These are phyloP conservation scores for Drosophila quinaria DNA, from an alignment of 2,888 invertebrate species.

Conservation along the genomic window DNA sequence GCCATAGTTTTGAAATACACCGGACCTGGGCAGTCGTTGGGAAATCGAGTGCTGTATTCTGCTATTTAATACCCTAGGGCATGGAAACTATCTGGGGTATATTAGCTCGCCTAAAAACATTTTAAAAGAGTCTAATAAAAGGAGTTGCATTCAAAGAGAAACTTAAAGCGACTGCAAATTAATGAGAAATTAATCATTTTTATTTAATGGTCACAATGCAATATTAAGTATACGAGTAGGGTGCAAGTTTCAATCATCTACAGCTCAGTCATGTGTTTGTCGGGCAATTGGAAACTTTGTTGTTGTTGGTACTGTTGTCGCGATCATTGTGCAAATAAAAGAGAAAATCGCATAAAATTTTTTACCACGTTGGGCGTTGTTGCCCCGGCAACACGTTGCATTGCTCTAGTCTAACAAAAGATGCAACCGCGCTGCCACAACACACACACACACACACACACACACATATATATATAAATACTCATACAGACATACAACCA, in stretches of 20 bases:
- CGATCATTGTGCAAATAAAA: constrained; percentile 71
- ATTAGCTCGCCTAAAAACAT: not conserved
- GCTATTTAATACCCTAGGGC: constrained; percentile 27
- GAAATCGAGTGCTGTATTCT: constrained; percentile 22
- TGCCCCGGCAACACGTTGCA: constrained; percentile 63
- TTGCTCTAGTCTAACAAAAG: constrained; percentile 65
- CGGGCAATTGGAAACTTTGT: constrained; percentile 20
- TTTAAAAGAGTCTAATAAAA: not conserved
- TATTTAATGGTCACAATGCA: not conserved
- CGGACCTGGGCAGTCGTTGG: constrained; percentile 21
- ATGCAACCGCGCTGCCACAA: constrained; percentile 60
- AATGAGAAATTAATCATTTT: not conserved
- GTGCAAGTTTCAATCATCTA: not conserved
- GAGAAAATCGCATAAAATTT: constrained; percentile 54
- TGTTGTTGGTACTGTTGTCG: constrained; percentile 27
- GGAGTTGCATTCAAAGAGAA: not conserved
- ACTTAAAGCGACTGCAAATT: not conserved
- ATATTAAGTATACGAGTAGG: not conserved
- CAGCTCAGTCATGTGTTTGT: constrained; percentile 35
- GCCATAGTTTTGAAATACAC: constrained; percentile 57
- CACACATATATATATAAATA: not conserved
- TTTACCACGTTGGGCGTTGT: constrained; percentile 40
- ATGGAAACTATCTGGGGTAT: not conserved
- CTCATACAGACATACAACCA: constrained; percentile 5
- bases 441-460: constrained; percentile 9